Evolutionary conservation across 1,140 invertebrate genomes (phyloP).

Genomic region (Hypsibius dujardini): DNA sequence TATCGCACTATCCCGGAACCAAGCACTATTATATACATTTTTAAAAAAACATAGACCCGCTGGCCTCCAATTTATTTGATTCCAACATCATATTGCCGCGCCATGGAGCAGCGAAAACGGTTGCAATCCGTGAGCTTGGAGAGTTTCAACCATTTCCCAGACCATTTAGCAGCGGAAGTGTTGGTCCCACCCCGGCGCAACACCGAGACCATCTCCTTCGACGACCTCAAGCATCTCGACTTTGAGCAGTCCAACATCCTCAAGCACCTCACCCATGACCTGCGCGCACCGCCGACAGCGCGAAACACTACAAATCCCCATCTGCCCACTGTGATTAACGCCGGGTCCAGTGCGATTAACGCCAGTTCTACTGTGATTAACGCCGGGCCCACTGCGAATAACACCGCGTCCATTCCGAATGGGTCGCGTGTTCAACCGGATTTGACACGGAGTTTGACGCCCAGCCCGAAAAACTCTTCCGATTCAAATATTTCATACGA

Average conservation of each 20-base stretch:
- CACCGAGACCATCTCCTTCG: background rate
- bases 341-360: background rate
- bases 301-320: background rate
- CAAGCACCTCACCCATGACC: slow-evolving; percentile 65
- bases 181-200: background rate
- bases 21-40: too few species aligned
- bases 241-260: slow-evolving; percentile 60
- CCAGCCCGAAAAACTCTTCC: background rate
- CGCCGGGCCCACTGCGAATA: background rate
- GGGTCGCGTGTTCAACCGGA: background rate
- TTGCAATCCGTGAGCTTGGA: slow-evolving; percentile 9
- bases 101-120: background rate
- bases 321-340: background rate
- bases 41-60: too few species aligned
- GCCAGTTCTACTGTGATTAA: background rate
- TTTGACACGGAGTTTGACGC: background rate
- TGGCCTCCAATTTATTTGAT: too few species aligned
- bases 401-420: background rate
- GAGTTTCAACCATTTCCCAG: background rate
- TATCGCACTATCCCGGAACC: too few species aligned
- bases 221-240: slow-evolving; percentile 38
- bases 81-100: too few species aligned
- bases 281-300: slow-evolving; percentile 29
- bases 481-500: background rate
- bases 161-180: slow-evolving; percentile 1